Base-by-base conservation (phyloP, 2,797 vertebrate genomes). In the Sternarchorhynchus goeldii region DNA sequence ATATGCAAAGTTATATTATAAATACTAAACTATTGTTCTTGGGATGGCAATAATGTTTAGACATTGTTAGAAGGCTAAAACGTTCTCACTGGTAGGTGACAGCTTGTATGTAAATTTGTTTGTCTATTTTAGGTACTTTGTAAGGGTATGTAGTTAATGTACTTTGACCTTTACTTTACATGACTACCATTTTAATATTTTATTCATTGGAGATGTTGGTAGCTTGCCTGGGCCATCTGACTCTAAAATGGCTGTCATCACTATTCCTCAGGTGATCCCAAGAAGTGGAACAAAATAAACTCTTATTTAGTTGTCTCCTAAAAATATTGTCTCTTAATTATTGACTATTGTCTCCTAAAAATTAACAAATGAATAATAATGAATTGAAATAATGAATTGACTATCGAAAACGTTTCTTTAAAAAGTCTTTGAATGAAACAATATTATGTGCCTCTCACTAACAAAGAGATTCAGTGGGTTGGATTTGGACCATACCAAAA, bases 391-490 rank as follows among this genome's bases (percentile, higher is more conserved):
- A 88, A 63, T 34, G 4, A 84, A 84, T 82, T 80, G 77, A 83
- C 86, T 89, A 83, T 85, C 83, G 72, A 89, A 89, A 87, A 89
- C 76, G 83, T 92, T 93, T 93, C 86, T 91, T 82, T 92, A 93
- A 91, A 92, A 86, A 89, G 91, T 88, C n/a, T n/a, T n/a, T 93
- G 92, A 92, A 92, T 92, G 88, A 83, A 88, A 65, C 16, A 63
- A 83, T 73, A 10, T 39, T 41, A 65, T 83, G 45, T 77, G 31
- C 77, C 4, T 73, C 32, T 78, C 16, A 56, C 2, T 59, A 58
- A 8, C 14, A 39, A 14, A 57, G n/a, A 39, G 50, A 50, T 41
- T 50, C 6, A 36, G 34, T 36, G 34, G 34, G 34, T 36, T 7
- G 6, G 34, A 36, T 36, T 36, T 4, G 25, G 25, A 25, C 25